These are phyloP conservation scores for Zelleria hepariella DNA, from an alignment of 2,888 invertebrate genomes.

Conservation along the genomic window DNA sequence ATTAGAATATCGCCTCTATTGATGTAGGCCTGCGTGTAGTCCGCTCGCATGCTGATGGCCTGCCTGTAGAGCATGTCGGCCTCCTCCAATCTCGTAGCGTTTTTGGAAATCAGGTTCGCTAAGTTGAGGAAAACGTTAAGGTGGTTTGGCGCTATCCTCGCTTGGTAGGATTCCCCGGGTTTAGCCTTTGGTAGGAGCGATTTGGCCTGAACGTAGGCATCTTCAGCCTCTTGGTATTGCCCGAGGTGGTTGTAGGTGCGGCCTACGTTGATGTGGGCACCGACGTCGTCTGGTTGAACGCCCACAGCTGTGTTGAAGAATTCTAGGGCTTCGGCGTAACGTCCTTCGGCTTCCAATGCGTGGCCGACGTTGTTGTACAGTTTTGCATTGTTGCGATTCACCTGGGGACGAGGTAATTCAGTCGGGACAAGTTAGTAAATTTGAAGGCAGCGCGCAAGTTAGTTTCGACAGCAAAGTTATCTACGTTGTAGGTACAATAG, in stretches of 20 bases:
- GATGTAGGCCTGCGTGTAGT: conserved; percentile 96
- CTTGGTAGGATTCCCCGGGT: conserved; percentile 95
- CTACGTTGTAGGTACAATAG: too few species aligned
- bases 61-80: conserved; percentile 95
- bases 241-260: conserved; percentile 94
- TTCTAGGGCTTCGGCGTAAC: conserved; percentile 82
- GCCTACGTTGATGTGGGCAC: conserved; percentile 97
- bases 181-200: conserved; percentile 91
- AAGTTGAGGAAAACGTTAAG: conserved; percentile 96
- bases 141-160: conserved; percentile 95
- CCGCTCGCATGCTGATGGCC: conserved; percentile 97
- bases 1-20: conserved; percentile 97
- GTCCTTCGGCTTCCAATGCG: conserved; percentile 84
- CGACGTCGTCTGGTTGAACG: conserved; percentile 96
- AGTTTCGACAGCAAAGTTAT: too few species aligned
- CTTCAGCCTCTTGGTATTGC: conserved; percentile 83
- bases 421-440: too few species aligned
- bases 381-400: conserved; percentile 94
- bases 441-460: too few species aligned
- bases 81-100: conserved; percentile 91
- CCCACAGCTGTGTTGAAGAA: conserved; percentile 94
- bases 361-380: conserved; percentile 98
- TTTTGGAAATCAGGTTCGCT: conserved; percentile 94
- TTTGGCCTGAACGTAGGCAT: conserved; percentile 92
- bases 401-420: conserved; percentile 30